Base-by-base conservation (phyloP, 1,140 invertebrate species). In the Teleopsis dalmanni region DNA sequence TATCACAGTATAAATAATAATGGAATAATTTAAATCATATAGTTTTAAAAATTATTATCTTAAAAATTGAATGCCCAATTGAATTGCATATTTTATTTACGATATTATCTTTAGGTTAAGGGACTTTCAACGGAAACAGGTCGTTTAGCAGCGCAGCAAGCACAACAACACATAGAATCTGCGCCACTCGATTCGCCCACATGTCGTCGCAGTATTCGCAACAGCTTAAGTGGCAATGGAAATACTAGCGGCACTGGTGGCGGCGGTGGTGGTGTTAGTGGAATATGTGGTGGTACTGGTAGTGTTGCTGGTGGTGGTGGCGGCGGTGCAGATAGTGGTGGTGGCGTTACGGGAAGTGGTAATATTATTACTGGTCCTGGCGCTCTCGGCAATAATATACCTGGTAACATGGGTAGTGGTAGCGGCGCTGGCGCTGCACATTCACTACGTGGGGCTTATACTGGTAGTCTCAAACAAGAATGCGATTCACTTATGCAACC, bases 61-160 rank as follows among this genome's bases (percentile, higher is more conserved):
- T 31, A 9, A n/a, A 31, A n/a, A 31, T 31, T 31, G 9, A 31
- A 31, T 31, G 8, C 29, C 9, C n/a, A 31, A 9, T 31, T n/a
- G 9, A 31, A 9, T 9, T 31, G 8, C 19, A 5, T 40, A 40
- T 40, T 40, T 40, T 7, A n/a, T 5, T n/a, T 31, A n/a, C n/a
- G n/a, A n/a, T n/a, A n/a, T n/a, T n/a, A 16, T 27, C 1, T 14
- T 41, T 16, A 85, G 83, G 84, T 87, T 35, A 87, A 87, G 70
- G 85, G 85, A 47, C 66, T 87, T 57, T 86, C 84, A 62, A 84
- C 86, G 57, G 84, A 86, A 66, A 83, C 85, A 59, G 83, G 84
- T 54, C 84, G 84, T 57, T 59, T 85, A 62, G 82, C 82, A 23
- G 80, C 81, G 35, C 79, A 81, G 41, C 81, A 83, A 58, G 80